phyloP scores from a whole-genome alignment of 2,888 invertebrate genomes.

The Augochlorella aurata region DNA sequence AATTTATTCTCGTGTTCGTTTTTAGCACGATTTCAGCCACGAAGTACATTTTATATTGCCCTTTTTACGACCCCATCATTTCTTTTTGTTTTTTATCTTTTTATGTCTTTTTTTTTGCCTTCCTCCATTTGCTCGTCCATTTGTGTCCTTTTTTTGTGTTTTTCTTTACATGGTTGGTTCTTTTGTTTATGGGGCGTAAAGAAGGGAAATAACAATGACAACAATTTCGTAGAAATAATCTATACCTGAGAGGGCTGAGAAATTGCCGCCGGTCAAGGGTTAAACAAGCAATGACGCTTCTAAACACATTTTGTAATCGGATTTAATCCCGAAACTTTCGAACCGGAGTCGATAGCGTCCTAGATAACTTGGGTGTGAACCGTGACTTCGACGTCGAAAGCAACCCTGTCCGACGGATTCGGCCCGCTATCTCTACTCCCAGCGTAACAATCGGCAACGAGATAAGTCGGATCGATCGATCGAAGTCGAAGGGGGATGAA shows the following conservation, averaged over 20 bases:
- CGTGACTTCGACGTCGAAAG: not conserved
- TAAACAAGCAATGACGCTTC: not conserved
- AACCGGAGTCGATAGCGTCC: not conserved
- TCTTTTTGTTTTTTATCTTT: not conserved
- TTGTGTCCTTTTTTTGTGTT: not conserved
- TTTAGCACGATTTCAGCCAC: not conserved
- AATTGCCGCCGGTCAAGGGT: not conserved
- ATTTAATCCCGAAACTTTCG: not conserved
- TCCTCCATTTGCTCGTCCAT: not conserved
- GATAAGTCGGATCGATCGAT: constrained; percentile 24
- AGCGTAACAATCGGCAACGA: constrained; percentile 1
- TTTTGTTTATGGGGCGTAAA: not conserved
- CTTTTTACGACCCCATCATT: not conserved
- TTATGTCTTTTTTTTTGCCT: not conserved
- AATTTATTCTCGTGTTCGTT: not conserved
- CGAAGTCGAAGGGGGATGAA: constrained; percentile 2
- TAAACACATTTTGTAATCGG: not conserved
- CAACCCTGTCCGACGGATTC: not conserved
- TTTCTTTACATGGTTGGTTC: not conserved
- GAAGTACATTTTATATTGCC: not conserved
- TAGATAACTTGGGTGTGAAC: not conserved
- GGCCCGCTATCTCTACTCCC: not conserved
- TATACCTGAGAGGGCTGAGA: not conserved
- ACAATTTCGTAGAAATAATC: too few species aligned
- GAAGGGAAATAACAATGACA: not conserved